phyloP scores from a whole-genome alignment of 2,113 vertebrate genomes.

The Crotophaga sulcirostris region DNA sequence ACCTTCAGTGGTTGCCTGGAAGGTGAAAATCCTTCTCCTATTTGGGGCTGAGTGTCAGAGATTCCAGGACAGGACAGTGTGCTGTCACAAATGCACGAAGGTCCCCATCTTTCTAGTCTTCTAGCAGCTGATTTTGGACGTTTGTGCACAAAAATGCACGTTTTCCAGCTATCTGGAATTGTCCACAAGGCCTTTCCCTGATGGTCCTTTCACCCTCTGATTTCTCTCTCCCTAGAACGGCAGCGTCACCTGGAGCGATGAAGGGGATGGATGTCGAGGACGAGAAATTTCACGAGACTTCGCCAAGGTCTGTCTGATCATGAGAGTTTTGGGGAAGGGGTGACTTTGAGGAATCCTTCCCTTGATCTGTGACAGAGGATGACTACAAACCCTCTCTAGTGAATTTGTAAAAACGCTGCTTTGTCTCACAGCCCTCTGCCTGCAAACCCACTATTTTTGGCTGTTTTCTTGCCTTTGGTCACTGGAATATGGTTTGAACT shows the following conservation, averaged over 20 bases:
- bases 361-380: background rate
- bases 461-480: background rate
- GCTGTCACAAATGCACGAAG: too few relatives aligned
- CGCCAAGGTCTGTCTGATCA: conserved; percentile 83
- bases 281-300: conserved; percentile 94
- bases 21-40: background rate
- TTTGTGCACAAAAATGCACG: background rate
- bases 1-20: background rate
- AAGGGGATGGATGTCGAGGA: conserved; percentile 82
- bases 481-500: background rate
- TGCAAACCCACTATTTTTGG: background rate
- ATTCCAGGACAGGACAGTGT: background rate
- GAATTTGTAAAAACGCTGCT: background rate
- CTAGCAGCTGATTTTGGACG: background rate
- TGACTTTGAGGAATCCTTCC: background rate
- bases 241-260: conserved; percentile 83
- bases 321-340: background rate
- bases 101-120: rapidly evolving
- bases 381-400: rapidly evolving
- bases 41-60: background rate
- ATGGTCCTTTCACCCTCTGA: background rate
- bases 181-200: background rate
- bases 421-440: background rate
- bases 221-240: conserved; percentile 77
- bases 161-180: background rate